Evolutionary conservation across 2,888 invertebrate genomes (phyloP).

Genomic region (Magallana nippona): DNA sequence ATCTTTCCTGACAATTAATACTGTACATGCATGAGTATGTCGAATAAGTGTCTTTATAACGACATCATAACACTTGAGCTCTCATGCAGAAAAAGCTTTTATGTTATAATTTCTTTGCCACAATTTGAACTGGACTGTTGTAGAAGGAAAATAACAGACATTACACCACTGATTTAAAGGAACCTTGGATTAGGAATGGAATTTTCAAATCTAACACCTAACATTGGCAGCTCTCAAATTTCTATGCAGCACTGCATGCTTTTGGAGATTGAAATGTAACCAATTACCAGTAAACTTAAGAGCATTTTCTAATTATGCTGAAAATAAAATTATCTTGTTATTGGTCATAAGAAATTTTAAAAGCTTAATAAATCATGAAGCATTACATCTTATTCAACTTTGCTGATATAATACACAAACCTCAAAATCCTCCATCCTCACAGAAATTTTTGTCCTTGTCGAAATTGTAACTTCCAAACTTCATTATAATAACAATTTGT

Average conservation of each 20-base stretch:
- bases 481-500: background rate
- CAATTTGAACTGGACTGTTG: background rate
- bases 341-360: too few species aligned
- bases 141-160: background rate
- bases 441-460: too few species aligned
- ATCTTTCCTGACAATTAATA: background rate
- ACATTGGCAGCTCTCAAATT: background rate
- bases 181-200: background rate
- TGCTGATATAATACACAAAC: too few species aligned
- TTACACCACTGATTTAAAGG: conserved; percentile 1
- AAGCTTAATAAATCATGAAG: too few species aligned
- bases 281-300: too few species aligned
- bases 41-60: background rate
- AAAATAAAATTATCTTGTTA: too few species aligned
- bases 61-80: conserved; percentile 5
- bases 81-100: background rate
- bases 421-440: too few species aligned
- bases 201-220: background rate
- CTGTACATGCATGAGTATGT: background rate
- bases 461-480: too few species aligned
- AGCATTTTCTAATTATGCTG: too few species aligned
- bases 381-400: too few species aligned
- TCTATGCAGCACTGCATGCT: background rate
- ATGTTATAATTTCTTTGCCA: background rate
- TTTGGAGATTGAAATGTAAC: too few species aligned